Evolutionary conservation across 2,113 vertebrate species (phyloP).

Genomic region (Tichodroma muraria): DNA sequence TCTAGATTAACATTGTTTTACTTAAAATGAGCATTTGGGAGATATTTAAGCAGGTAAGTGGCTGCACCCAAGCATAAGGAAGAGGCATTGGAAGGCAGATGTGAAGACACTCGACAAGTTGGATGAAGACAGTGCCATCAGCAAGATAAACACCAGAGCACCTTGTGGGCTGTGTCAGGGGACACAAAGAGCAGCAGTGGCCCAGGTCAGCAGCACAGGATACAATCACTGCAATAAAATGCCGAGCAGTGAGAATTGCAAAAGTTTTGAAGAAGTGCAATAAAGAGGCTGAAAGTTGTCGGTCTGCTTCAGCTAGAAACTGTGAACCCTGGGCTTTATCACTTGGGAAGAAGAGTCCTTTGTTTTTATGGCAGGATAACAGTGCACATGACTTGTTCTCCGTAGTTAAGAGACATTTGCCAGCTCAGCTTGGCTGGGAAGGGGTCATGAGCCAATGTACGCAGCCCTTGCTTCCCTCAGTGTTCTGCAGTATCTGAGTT

Average conservation of each 20-base stretch:
- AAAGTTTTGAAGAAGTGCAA: background rate
- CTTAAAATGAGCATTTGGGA: background rate
- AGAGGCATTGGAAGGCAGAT: background rate
- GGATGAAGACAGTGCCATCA: background rate
- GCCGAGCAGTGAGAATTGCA: background rate
- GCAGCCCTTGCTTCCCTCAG: background rate
- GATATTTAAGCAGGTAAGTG: background rate
- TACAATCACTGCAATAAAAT: background rate
- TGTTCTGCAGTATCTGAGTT: background rate
- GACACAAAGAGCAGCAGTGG: background rate
- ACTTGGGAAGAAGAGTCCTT: background rate
- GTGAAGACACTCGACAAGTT: background rate
- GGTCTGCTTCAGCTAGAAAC: background rate
- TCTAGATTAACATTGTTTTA: background rate
- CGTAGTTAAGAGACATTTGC: background rate
- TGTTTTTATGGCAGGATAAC: background rate
- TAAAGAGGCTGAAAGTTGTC: background rate
- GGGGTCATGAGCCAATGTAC: background rate
- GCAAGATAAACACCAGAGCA: background rate
- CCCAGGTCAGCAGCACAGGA: background rate
- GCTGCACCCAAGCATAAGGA: background rate
- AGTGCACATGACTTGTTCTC: background rate
- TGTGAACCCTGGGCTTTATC: background rate
- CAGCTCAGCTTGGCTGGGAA: background rate
- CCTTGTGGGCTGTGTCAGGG: background rate